phyloP scores from a whole-genome alignment of 2,888 invertebrate species.

The Ochropacha duplaris region DNA sequence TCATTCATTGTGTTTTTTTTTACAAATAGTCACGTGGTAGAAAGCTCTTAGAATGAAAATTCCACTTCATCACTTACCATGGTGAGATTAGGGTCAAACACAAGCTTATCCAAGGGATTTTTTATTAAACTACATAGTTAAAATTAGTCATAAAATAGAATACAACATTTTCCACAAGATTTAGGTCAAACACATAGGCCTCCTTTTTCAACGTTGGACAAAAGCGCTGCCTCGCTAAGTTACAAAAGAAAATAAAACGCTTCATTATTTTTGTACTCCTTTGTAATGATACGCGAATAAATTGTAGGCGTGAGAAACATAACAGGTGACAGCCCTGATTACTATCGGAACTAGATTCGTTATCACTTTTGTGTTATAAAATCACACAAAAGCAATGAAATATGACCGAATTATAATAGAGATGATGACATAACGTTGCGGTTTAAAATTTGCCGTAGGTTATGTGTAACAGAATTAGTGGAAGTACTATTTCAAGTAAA shows the following conservation, averaged over 20 bases:
- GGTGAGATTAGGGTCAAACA: no score
- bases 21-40: no score
- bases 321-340: slow-evolving; percentile 38
- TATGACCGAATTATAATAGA: no score
- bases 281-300: slow-evolving; percentile 40
- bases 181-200: slow-evolving; percentile 5
- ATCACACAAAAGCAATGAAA: no score
- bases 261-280: slow-evolving; percentile 40
- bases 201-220: slow-evolving; percentile 4
- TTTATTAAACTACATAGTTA: not conserved
- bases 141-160: not conserved
- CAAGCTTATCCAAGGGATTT: not conserved
- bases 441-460: no score
- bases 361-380: not conserved
- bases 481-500: not conserved
- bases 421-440: no score
- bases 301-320: slow-evolving; percentile 49
- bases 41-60: no score
- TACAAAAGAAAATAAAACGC: slow-evolving; percentile 29
- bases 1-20: no score
- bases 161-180: not conserved
- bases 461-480: no score
- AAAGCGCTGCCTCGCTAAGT: slow-evolving; percentile 6
- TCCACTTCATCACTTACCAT: no score
- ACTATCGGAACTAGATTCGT: slow-evolving; percentile 8